phyloP scores from a whole-genome alignment of 2,888 invertebrate species.

The Tetrapedia diversipes region DNA sequence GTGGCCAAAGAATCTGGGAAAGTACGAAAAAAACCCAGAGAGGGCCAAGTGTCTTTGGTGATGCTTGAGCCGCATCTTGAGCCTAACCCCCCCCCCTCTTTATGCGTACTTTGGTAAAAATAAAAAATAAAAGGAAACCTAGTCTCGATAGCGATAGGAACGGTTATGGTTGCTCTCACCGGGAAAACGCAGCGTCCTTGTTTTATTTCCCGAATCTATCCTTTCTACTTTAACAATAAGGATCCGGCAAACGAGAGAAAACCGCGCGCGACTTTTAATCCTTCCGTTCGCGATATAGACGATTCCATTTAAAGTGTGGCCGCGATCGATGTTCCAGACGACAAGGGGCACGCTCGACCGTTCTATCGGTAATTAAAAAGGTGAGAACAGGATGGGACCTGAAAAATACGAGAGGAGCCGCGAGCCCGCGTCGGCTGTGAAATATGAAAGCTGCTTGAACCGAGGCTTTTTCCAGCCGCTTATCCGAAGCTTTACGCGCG shows the following conservation, averaged over 20 bases:
- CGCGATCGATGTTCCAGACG: conserved; percentile 15
- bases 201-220: no score
- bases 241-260: neutral
- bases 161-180: no score
- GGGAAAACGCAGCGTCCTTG: no score
- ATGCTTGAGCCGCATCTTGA: no score
- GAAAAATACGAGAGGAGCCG: conserved; percentile 28
- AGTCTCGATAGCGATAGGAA: no score
- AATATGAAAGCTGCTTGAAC: conserved; percentile 69
- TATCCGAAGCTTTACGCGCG: conserved; percentile 68
- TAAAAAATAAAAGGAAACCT: no score
- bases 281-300: conserved; percentile 10
- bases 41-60: no score
- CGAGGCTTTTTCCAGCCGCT: conserved; percentile 63
- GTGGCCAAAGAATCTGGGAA: no score
- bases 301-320: conserved; percentile 39
- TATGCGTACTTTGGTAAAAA: no score
- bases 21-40: no score
- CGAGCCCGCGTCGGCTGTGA: conserved; percentile 45
- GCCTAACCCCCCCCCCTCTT: no score
- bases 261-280: conserved; percentile 21
- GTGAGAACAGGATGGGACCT: conserved; percentile 52
- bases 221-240: no score
- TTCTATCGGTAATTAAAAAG: conserved; percentile 65
- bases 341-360: conserved; percentile 12